Evolutionary conservation across 2,888 invertebrate genomes (phyloP), one percentile per base, ranked within the genome.

Genomic region (Ptilodon capucinus): DNA sequence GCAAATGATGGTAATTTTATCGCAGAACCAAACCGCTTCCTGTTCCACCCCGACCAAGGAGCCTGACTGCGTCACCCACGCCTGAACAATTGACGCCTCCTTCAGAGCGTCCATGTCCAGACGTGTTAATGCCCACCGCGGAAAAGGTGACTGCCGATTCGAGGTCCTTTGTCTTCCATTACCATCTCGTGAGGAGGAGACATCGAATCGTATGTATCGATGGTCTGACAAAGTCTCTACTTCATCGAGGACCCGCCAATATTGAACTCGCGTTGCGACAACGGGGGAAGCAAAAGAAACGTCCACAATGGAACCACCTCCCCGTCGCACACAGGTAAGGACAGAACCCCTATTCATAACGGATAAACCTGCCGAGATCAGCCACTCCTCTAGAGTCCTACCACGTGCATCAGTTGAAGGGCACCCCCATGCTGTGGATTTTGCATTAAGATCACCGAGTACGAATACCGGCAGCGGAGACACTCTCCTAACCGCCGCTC

Each of bases 281-380:
- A 32, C 32, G 7, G 50, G 44, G 21, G 44, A 34, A 11, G 50
- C 52, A 21, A 58, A 50, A 0, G 51, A 21, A 0, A 51, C 9
- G 17, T 51, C 51, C 2, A 59, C 44, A 1, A 55, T 39, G 0
- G 64, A 65, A 1, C 50, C 57, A 1, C 68, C 63, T 14, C 47
- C 38, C 7, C 32, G 45, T 4, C 60, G 54, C 18, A 65, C 58
- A 11, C 58, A 67, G 0, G 64, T 64, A 30, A 44, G 19, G 0
- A 44, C 43, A 2, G 50, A 44, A 0, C 62, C 64, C 7, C 35
- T 36, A 32, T 64, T 64, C 0, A 53, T 5, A 0, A 58, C 9
- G 0, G 36, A 3, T 0, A 67, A 49, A 0, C 55, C 60, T 0
- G 17, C n/a, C 0, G 18, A 5, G 1, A 38, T 2, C 0, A 42